Evolutionary conservation across 2,888 invertebrate species (phyloP).

Genomic region (Cremastinae sp.): DNA sequence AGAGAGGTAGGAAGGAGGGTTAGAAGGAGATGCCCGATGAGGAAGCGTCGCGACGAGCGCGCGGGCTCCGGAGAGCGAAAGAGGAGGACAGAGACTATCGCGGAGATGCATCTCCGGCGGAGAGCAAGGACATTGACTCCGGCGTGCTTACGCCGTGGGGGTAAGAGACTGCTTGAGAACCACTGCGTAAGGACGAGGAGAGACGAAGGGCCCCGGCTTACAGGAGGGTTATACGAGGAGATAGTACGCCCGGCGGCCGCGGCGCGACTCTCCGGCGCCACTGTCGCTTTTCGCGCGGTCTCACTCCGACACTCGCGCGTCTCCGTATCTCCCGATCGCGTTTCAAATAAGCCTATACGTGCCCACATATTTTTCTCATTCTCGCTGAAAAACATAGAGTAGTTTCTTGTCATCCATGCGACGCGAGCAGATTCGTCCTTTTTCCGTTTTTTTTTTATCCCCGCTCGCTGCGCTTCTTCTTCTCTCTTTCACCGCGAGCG

Average conservation of each 20-base stretch:
- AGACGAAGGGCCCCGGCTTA: conserved; percentile 19
- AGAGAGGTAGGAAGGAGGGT: no score
- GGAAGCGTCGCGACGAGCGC: no score
- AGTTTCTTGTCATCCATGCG: conserved; percentile 11
- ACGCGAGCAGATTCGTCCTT: conserved; percentile 14
- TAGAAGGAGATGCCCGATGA: no score
- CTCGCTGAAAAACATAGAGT: conserved; percentile 1
- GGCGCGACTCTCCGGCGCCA: conserved; percentile 53
- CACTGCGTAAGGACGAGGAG: conserved; percentile 64
- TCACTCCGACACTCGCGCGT: conserved; percentile 24
- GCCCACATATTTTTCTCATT: conserved; percentile 9
- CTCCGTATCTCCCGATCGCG: conserved; percentile 35
- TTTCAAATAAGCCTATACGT: conserved; percentile 12
- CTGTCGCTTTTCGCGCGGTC: conserved; percentile 38
- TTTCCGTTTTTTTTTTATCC: conserved; percentile 23
- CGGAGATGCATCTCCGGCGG: conserved; percentile 16
- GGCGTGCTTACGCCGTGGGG: conserved; percentile 9
- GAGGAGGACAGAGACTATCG: neutral
- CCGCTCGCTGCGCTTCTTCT: conserved; percentile 11
- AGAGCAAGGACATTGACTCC: conserved; percentile 56
- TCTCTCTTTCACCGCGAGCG: conserved; percentile 35
- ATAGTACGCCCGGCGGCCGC: conserved; percentile 56
- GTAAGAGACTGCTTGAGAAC: conserved; percentile 60
- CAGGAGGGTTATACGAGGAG: conserved; percentile 63
- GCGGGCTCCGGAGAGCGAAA: no score